Conservation (phyloP, 2,797 vertebrate genomes). For the Chaunax sp. region DNA sequence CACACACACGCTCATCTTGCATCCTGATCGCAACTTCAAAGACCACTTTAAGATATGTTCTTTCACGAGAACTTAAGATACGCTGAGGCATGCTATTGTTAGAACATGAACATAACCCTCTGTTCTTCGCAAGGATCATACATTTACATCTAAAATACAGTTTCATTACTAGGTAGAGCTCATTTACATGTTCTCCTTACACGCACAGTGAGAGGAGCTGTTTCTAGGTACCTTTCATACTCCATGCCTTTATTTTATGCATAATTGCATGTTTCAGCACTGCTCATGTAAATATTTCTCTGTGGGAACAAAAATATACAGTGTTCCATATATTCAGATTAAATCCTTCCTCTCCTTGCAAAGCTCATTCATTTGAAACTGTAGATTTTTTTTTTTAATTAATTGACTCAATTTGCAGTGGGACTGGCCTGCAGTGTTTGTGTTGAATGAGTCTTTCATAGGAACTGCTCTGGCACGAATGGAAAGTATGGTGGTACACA, state of each 20-base stretch:
- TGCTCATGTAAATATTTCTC: not conserved
- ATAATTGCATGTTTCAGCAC: slow-evolving; percentile 9
- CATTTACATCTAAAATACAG: slow-evolving; percentile 30
- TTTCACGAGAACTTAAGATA: slow-evolving; percentile 37
- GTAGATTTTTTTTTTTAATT: slow-evolving; percentile 4
- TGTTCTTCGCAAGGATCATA: slow-evolving; percentile 42
- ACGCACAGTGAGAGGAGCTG: not conserved
- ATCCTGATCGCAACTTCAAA: slow-evolving; percentile 70
- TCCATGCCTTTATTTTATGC: not conserved
- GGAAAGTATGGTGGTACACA: too few species aligned
- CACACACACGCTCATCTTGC: slow-evolving; percentile 39
- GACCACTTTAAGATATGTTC: slow-evolving; percentile 57
- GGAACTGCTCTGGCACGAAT: too few species aligned
- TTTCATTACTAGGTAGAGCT: slow-evolving; percentile 29
- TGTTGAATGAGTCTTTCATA: not conserved
- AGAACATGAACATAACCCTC: slow-evolving; percentile 45
- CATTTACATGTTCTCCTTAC: slow-evolving; percentile 5
- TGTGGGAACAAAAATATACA: not conserved
- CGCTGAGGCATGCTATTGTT: slow-evolving; percentile 39
- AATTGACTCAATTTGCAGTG: not conserved
- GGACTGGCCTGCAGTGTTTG: not conserved
- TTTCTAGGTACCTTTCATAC: not conserved
- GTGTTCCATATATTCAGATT: slow-evolving; percentile 1
- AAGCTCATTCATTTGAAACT: slow-evolving; percentile 4
- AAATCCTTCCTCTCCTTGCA: not conserved